A percentile compares a stretch with the other conserved stretches of the same genome.
These are phyloP conservation scores for Paratilapia polleni DNA, from an alignment of 2,113 vertebrate genomes.

Conservation along the genomic window DNA sequence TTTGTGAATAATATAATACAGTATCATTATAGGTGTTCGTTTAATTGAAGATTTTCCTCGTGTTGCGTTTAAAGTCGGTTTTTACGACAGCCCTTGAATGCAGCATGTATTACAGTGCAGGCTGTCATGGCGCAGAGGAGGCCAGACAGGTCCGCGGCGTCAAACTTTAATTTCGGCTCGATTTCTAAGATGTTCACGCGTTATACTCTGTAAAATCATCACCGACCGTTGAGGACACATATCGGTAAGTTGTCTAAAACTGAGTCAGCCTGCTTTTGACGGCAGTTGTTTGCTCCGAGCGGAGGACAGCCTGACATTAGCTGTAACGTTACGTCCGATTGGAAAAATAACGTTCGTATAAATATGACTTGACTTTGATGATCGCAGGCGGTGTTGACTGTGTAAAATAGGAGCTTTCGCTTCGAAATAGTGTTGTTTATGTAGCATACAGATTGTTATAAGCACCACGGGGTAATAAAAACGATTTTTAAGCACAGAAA, in stretches of 20 bases:
- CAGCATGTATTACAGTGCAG: neutral
- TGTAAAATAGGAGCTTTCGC: neutral
- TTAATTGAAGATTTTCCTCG: neutral
- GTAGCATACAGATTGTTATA: neutral
- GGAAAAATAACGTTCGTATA: slow-evolving; percentile 8
- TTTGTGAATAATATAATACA: too few species aligned
- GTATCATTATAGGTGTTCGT: neutral
- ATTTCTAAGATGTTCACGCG: neutral
- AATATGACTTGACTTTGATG: neutral
- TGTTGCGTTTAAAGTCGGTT: accelerated
- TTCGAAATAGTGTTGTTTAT: neutral
- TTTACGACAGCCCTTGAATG: slow-evolving; percentile 53
- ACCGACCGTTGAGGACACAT: neutral
- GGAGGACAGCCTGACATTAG: neutral
- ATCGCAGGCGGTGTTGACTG: neutral
- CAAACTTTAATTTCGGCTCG: slow-evolving; percentile 56
- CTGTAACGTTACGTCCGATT: neutral
- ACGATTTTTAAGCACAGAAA: neutral
- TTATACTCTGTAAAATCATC: neutral
- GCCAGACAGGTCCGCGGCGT: slow-evolving; percentile 12
- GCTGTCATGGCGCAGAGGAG: slow-evolving; percentile 73
- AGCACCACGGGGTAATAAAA: neutral
- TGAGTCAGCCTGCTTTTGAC: neutral
- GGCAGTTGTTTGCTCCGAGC: neutral
- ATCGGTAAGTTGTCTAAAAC: slow-evolving; percentile 52